phyloP scores from a whole-genome alignment of 2,888 invertebrate species.

The Oxytorus armatus region DNA sequence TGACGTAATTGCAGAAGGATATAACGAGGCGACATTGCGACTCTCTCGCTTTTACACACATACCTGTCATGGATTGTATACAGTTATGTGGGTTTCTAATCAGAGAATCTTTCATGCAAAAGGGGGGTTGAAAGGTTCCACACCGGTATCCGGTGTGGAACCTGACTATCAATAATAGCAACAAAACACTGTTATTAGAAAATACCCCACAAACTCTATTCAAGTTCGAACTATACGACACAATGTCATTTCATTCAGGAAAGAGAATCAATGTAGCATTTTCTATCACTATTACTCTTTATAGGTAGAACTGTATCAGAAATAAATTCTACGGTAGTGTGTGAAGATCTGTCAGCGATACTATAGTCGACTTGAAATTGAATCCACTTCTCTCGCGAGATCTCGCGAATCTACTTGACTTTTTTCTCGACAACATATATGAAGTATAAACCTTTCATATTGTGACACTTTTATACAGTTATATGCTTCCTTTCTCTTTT shows the following conservation, averaged over 20 bases:
- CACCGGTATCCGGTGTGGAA: not conserved
- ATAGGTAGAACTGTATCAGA: not conserved
- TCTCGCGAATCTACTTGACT: constrained; percentile 47
- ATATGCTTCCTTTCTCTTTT: constrained; percentile 13
- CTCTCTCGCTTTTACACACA: constrained; percentile 12
- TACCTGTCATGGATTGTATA: not conserved
- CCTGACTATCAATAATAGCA: not conserved
- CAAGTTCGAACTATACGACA: not conserved
- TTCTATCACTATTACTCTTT: not conserved
- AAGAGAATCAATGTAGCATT: not conserved
- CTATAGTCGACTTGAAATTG: constrained; percentile 42
- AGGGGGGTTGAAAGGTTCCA: too few species aligned
- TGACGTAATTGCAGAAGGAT: constrained; percentile 37
- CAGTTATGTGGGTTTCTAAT: too few species aligned
- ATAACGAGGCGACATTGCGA: constrained; percentile 45
- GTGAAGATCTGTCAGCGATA: constrained; percentile 25
- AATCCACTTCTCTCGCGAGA: constrained; percentile 39
- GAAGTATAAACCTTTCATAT: constrained; percentile 36
- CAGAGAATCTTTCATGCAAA: too few species aligned
- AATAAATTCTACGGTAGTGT: constrained; percentile 37
- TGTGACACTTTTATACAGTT: constrained; percentile 27
- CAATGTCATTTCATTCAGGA: not conserved
- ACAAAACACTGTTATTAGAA: not conserved
- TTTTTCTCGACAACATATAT: constrained; percentile 27
- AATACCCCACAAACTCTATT: not conserved